Conservation (phyloP, 2,888 invertebrate genomes). For the Trachelus iudaicus region DNA sequence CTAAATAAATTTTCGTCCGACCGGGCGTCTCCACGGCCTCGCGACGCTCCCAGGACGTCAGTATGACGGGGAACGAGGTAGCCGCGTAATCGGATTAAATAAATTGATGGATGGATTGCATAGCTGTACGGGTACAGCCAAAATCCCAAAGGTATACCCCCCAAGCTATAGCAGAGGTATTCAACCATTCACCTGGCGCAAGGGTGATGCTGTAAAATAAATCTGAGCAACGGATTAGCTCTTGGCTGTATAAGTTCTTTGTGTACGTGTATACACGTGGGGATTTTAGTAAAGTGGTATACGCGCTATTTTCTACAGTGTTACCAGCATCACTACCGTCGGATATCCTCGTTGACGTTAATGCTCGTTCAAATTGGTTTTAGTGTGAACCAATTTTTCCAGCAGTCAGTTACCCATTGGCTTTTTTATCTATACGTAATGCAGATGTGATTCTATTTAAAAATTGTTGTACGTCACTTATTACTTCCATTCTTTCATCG, state of each 20-base stretch:
- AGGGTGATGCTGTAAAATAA: conserved; percentile 54
- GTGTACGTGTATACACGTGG: not conserved
- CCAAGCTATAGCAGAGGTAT: not conserved
- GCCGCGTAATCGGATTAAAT: conserved; percentile 55
- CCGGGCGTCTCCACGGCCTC: not conserved
- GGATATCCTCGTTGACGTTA: conserved; percentile 35
- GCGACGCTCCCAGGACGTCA: not conserved
- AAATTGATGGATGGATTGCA: conserved; percentile 55
- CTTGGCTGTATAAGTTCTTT: conserved; percentile 5
- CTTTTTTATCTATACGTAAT: not conserved
- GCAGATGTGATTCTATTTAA: not conserved
- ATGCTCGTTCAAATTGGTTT: conserved; percentile 41
- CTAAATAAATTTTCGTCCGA: not conserved
- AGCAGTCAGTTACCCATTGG: not conserved
- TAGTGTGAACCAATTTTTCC: not conserved
- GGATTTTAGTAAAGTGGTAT: not conserved
- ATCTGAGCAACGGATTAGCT: conserved; percentile 48
- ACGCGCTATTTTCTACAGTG: not conserved
- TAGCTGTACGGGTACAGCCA: conserved; percentile 32
- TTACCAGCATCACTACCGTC: not conserved
- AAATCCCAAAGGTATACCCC: conserved; percentile 41
- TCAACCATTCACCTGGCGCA: conserved; percentile 1
- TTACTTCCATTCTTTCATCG: no score
- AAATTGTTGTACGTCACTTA: no score
- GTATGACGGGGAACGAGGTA: conserved; percentile 49